These are phyloP conservation scores for Microcebus jonahi DNA, from an alignment of 2,113 vertebrate genomes.

Conservation along the genomic window DNA sequence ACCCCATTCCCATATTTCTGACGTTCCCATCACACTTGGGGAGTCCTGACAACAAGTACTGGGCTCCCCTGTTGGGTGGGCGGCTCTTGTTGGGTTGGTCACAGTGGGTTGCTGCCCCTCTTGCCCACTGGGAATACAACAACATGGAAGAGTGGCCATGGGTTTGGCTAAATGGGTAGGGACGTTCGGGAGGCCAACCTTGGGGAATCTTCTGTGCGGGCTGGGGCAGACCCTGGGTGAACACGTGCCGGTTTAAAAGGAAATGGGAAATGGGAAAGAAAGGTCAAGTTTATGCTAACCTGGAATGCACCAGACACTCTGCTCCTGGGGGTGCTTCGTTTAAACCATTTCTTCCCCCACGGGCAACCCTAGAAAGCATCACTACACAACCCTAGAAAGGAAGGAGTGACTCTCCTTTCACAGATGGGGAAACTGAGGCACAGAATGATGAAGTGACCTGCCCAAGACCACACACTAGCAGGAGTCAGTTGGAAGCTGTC, in stretches of 20 bases:
- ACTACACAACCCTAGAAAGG: not conserved
- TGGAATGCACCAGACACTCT: not conserved
- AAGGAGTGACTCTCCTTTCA: not conserved
- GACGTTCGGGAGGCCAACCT: not conserved
- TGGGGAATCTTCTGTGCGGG: fast-evolving
- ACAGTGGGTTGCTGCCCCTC: not conserved
- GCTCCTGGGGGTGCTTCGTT: not conserved
- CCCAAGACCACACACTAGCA: not conserved
- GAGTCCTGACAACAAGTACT: not conserved
- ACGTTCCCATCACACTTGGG: not conserved
- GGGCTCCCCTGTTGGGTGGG: not conserved
- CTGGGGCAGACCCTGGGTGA: not conserved
- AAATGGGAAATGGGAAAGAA: not conserved
- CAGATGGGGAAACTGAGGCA: not conserved
- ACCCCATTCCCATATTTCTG: not conserved
- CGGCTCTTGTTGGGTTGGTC: not conserved
- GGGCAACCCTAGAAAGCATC: not conserved
- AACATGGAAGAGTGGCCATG: not conserved
- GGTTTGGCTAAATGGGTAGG: not conserved
- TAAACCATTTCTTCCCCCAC: not conserved
- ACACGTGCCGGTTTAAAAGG: not conserved
- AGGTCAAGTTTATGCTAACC: too few relatives aligned
- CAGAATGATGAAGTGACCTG: not conserved
- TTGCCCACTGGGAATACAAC: not conserved
- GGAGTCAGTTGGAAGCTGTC: not conserved